Percentiles rank a stretch among this genome's conserved stretches.
Evolutionary conservation across 2,888 invertebrate genomes (phyloP).

Genomic region (Agonopterix alstromeriana): DNA sequence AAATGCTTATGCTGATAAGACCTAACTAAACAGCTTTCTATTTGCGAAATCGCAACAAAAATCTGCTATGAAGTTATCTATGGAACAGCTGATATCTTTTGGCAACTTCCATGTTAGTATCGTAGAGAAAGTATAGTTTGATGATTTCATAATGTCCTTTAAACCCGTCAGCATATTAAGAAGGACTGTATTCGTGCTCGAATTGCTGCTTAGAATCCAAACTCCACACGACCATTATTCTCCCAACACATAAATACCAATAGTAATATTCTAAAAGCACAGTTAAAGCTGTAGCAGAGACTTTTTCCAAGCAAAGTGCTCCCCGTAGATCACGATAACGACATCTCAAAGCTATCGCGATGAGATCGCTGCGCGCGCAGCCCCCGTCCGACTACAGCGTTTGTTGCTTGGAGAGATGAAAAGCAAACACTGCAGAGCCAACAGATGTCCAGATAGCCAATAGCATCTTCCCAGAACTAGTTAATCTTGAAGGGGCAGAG

Average conservation of each 20-base stretch:
- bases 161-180: too few relatives aligned
- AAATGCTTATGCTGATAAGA: too few relatives aligned
- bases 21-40: too few relatives aligned
- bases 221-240: too few relatives aligned
- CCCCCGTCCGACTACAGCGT: slow-evolving; percentile 37
- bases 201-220: too few relatives aligned
- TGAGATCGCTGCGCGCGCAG: slow-evolving; percentile 64
- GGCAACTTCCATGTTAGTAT: too few relatives aligned
- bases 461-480: slow-evolving; percentile 40
- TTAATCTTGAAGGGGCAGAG: slow-evolving; percentile 31
- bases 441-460: slow-evolving; percentile 75
- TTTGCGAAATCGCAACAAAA: too few relatives aligned
- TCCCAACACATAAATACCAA: neutral
- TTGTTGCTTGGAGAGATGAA: slow-evolving; percentile 71
- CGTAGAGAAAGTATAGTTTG: too few relatives aligned
- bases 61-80: too few relatives aligned
- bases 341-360: slow-evolving; percentile 65
- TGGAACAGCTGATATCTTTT: too few relatives aligned
- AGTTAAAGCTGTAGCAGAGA: slow-evolving; percentile 26
- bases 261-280: slow-evolving; percentile 12
- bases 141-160: too few relatives aligned
- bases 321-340: slow-evolving; percentile 43
- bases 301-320: slow-evolving; percentile 31
- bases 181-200: too few relatives aligned
- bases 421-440: slow-evolving; percentile 66